Conservation (phyloP, 2,113 vertebrate genomes). For the Mohoua ochrocephala region DNA sequence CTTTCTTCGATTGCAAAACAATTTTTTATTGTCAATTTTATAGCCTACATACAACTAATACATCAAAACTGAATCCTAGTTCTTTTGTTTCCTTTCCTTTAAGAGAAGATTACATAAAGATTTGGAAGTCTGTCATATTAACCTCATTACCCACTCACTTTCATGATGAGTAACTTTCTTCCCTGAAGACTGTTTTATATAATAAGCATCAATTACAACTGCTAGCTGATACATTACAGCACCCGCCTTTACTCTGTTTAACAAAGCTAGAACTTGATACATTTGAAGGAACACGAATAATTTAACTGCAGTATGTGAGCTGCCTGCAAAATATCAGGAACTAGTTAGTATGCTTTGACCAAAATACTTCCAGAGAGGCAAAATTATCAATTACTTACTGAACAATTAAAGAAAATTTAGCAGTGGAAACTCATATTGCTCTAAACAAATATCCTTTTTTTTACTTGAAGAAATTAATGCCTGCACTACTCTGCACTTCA, state of each 20-base stretch:
- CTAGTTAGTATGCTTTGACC: background rate
- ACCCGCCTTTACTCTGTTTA: background rate
- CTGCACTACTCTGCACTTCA: background rate
- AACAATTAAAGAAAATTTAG: background rate
- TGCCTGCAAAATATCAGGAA: background rate
- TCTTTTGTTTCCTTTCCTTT: background rate
- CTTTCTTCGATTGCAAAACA: background rate
- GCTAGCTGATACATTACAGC: background rate
- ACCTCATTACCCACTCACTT: slow-evolving; percentile 24
- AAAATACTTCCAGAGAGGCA: background rate
- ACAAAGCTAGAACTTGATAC: background rate
- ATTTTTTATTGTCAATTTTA: background rate
- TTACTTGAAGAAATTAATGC: background rate
- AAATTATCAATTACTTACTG: background rate
- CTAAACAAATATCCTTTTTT: background rate
- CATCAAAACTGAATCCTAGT: background rate
- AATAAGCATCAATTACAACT: background rate
- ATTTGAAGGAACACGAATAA: background rate
- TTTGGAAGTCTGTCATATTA: background rate
- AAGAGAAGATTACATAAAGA: background rate
- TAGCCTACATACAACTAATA: background rate
- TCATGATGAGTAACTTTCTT: background rate
- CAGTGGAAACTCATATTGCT: background rate
- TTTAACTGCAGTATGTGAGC: background rate
- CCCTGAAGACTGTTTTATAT: background rate